phyloP scores from a whole-genome alignment of 2,888 invertebrate species.

The Spodoptera picta region DNA sequence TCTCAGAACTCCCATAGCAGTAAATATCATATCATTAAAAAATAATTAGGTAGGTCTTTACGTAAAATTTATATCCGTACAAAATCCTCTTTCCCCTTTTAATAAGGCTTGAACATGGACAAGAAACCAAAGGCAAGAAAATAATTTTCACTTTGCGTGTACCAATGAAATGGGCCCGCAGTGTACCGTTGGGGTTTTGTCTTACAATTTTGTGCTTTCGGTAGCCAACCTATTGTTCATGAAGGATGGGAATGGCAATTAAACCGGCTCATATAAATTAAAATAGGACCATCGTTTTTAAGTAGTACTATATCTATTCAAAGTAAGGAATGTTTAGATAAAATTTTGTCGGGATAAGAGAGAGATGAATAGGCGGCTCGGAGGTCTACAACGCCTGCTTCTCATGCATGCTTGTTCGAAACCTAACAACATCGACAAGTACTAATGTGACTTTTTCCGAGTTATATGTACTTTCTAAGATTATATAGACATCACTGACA shows the following conservation, averaged over 20 bases:
- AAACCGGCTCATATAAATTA: slow-evolving; percentile 58
- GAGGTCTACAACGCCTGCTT: too few species aligned
- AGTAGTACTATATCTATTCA: slow-evolving; percentile 2
- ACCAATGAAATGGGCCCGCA: slow-evolving; percentile 38
- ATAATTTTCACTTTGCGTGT: slow-evolving; percentile 45
- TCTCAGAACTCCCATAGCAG: background rate
- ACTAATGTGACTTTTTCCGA: too few species aligned
- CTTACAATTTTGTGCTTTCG: slow-evolving; percentile 45
- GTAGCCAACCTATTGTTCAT: slow-evolving; percentile 35
- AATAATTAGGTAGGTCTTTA: slow-evolving; percentile 30
- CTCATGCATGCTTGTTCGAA: too few species aligned
- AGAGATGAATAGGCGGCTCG: background rate
- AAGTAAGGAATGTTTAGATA: slow-evolving; percentile 13
- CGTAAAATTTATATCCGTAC: slow-evolving; percentile 29
- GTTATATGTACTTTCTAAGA: too few species aligned
- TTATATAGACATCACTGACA: too few species aligned
- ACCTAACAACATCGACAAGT: too few species aligned
- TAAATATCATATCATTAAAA: slow-evolving; percentile 25
- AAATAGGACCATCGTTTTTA: slow-evolving; percentile 45
- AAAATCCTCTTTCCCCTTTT: slow-evolving; percentile 17
- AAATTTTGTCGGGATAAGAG: slow-evolving; percentile 18
- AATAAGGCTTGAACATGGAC: slow-evolving; percentile 37
- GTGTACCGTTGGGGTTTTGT: slow-evolving; percentile 43
- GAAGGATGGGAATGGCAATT: slow-evolving; percentile 50
- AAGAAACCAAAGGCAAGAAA: slow-evolving; percentile 21